These are phyloP conservation scores for Sipunculus nudus DNA, from an alignment of 2,888 invertebrate genomes.

Conservation along the genomic window DNA sequence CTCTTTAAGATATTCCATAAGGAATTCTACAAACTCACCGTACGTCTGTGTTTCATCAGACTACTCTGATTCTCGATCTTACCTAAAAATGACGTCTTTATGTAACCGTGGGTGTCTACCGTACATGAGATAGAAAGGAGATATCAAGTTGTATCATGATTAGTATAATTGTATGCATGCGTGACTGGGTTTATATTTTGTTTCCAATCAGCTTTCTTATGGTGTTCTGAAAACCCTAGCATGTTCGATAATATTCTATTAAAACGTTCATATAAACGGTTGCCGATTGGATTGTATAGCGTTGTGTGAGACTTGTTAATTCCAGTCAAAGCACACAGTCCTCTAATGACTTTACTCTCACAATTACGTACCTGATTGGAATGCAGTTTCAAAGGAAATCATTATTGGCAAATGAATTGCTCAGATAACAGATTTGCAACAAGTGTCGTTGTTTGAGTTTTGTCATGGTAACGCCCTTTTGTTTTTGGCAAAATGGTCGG, in stretches of 20 bases:
- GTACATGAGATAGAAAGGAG: too few relatives aligned
- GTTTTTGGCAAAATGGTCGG: too few relatives aligned
- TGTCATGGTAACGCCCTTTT: not conserved
- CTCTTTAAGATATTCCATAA: too few relatives aligned
- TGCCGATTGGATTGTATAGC: constrained; percentile 28
- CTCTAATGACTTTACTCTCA: constrained; percentile 20
- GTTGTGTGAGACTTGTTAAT: constrained; percentile 25
- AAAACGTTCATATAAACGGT: constrained; percentile 24
- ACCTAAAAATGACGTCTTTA: constrained; percentile 20
- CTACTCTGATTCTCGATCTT: not conserved
- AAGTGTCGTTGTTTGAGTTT: not conserved
- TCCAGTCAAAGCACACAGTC: constrained; percentile 14
- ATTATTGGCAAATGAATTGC: not conserved
- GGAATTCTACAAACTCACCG: too few relatives aligned
- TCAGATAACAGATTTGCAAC: not conserved
- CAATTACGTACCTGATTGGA: constrained; percentile 29
- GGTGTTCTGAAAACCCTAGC: constrained; percentile 21
- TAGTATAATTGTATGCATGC: constrained; percentile 19
- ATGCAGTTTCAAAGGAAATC: too few relatives aligned
- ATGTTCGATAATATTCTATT: constrained; percentile 25
- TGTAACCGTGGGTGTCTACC: constrained; percentile 21
- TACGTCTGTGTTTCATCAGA: too few relatives aligned
- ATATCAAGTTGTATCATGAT: constrained; percentile 23
- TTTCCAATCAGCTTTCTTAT: constrained; percentile 23
- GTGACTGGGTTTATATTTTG: constrained; percentile 16